Base-by-base conservation (phyloP, 2,113 vertebrate genomes). In the Donacobius atricapilla region DNA sequence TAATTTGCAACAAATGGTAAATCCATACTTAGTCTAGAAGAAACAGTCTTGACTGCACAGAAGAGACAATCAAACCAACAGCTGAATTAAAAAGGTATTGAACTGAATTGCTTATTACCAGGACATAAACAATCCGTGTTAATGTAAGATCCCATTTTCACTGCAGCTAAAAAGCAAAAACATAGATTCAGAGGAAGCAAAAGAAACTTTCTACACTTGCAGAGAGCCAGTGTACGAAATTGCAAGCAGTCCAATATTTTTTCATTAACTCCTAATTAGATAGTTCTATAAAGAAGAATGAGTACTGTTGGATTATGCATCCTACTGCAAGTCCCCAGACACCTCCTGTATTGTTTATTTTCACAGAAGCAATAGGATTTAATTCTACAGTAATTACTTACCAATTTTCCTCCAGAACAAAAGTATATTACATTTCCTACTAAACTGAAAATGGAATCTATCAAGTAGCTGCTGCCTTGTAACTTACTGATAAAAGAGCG, bases 311-410 rank as follows among this genome's bases (percentile, higher is more conserved):
- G 70, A 70, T 72, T 91, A 76, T 10, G 4, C 24, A 72, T 40
- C 47, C 70, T 88, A 31, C 79, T 63, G 70, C 33, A 80, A 83
- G 53, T 94, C 90, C 84, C 84, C 56, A 94, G 90, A 90, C 9
- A 16, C 47, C 58, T 61, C 42, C 64, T 90, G 35, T 54, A 83
- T 68, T 58, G 53, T 95, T 93, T 95, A 93, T 76, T 94, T 90
- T 65, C 91, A 89, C 51, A 92, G 39, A 89, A 89, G 86, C 70
- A 72, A 75, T 24, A 89, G 70, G 80, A 93, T 94, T 93, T 87
- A 90, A 94, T 96, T 92, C 66, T 75, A 73, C 78, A 95, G 51
- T 96, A 94, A 93, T 91, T 94, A 91, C 76, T 80, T 93, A 56
- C 47, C 71, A 61, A 65, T 87, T 90, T 93, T 94, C 37, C 44